A percentile compares a stretch with the other conserved stretches of the same genome.
These are phyloP conservation scores for Dasysyrphus albostriatus DNA, from an alignment of 2,888 invertebrate genomes.

Conservation along the genomic window DNA sequence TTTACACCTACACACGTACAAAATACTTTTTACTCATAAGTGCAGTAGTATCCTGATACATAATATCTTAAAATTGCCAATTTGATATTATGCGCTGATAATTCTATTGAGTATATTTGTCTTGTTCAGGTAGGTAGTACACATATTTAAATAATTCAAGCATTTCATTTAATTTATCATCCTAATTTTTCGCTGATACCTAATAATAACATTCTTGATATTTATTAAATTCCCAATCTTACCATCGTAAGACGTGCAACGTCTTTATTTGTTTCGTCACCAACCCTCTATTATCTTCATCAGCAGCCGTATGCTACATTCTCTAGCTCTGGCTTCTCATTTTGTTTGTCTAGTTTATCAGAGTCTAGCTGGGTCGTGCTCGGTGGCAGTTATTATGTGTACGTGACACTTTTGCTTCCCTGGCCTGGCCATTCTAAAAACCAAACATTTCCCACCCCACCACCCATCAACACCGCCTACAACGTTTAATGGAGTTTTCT, in stretches of 20 bases:
- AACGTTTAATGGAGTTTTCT: slow-evolving; percentile 49
- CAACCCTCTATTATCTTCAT: slow-evolving; percentile 5
- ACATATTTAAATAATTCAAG: no score
- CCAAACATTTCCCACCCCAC: neutral
- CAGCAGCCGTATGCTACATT: neutral
- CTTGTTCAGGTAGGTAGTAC: no score
- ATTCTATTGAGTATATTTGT: no score
- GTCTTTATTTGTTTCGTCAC: slow-evolving; percentile 14
- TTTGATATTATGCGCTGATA: no score
- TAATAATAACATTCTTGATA: neutral
- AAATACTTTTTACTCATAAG: no score
- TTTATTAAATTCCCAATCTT: slow-evolving; percentile 6
- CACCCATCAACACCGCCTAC: neutral
- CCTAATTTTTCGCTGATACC: neutral
- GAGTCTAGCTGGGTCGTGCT: slow-evolving; percentile 13
- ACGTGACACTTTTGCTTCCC: slow-evolving; percentile 7
- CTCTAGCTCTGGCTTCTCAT: neutral
- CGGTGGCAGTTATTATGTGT: slow-evolving; percentile 5
- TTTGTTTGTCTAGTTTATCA: slow-evolving; percentile 16
- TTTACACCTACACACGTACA: no score
- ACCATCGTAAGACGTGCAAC: neutral
- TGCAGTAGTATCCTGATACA: no score
- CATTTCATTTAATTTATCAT: neutral
- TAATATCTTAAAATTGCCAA: no score
- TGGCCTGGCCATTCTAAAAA: neutral